Base-by-base conservation (phyloP, 2,113 vertebrate species). In the Mormoops blainvillei region DNA sequence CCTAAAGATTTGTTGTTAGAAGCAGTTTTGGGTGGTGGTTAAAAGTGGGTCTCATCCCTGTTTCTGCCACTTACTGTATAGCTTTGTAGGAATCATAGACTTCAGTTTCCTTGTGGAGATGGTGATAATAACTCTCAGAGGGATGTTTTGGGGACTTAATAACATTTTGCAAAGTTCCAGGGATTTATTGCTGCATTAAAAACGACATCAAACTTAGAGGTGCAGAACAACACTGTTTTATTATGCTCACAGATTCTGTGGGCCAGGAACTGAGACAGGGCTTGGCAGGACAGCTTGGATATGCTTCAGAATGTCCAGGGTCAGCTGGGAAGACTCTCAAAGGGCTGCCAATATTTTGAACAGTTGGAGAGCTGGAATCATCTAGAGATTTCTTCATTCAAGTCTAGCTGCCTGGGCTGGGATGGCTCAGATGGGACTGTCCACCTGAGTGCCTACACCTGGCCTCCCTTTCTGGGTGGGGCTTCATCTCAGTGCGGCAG, bases 361-460 rank as follows among this genome's bases (percentile, higher is more conserved):
- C 18, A 18, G n/a, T 41, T 1, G 33, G 48, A n/a, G 18, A 14
- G 14, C 41, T 67, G 48, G 89, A 36, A 76, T 22, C 36, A 45
- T 45, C 50, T 58, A 63, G 52, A 36, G 18, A 52, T 56, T n/a
- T 89, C 89, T 36, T 81, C 28, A 6, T 67, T 67, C 14, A 2
- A 24, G 15, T 43, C 41, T 15, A 1, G 83, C 14, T 41, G 48
- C 56, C 58, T n/a, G 28, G 68, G 16, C 10, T 13, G 67, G 61
- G 74, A 38, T 18, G 76, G n/a, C 33, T 68, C 56, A 2, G 50
- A 63, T 61, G 52, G 38, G 67, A 56, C 70, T 52, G 50, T 24
- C 65, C n/a, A 7, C 33, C 45, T 6, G 18, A 5, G 45, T 13
- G 19, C 45, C 20, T 6, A 0, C 36, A 2, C 11, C 0, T 43